phyloP scores from a whole-genome alignment of 1,140 invertebrate genomes.

The Oedothorax gibbosus region DNA sequence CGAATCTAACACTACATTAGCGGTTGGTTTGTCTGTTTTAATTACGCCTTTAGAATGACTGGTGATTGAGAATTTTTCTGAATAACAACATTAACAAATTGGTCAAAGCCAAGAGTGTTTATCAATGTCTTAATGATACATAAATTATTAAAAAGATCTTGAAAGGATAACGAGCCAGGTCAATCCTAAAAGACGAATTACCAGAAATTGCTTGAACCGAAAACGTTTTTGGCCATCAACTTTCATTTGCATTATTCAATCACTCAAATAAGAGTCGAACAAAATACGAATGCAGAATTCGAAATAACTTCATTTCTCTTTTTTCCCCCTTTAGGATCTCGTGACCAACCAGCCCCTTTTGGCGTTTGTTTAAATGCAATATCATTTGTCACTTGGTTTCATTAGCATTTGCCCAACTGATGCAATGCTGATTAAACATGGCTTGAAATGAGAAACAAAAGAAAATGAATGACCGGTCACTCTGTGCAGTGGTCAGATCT shows the following conservation, averaged over 20 bases:
- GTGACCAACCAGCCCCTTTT: slow-evolving; percentile 18
- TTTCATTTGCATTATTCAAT: too few species aligned
- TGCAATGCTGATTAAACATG: slow-evolving; percentile 19
- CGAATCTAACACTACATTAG: background rate
- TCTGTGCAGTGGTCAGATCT: background rate
- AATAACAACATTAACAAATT: too few species aligned
- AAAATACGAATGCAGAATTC: background rate
- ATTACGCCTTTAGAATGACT: background rate
- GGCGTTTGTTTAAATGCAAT: slow-evolving; percentile 11
- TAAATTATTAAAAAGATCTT: too few species aligned
- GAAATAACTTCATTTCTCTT: slow-evolving; percentile 1
- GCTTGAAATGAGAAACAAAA: background rate
- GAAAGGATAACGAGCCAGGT: too few species aligned
- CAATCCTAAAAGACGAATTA: too few species aligned
- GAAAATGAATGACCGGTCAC: background rate
- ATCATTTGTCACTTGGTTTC: slow-evolving; percentile 42
- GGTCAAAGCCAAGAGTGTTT: too few species aligned
- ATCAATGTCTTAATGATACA: too few species aligned
- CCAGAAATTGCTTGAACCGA: too few species aligned
- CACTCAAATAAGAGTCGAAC: too few species aligned
- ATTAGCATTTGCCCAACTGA: slow-evolving; percentile 34
- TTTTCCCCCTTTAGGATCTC: slow-evolving; percentile 8
- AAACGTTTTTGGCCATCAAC: too few species aligned
- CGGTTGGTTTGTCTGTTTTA: slow-evolving; percentile 21
- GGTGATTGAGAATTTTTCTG: too few species aligned